Base-by-base conservation (phyloP, 2,888 invertebrate species). In the Pollenia amentaria region DNA sequence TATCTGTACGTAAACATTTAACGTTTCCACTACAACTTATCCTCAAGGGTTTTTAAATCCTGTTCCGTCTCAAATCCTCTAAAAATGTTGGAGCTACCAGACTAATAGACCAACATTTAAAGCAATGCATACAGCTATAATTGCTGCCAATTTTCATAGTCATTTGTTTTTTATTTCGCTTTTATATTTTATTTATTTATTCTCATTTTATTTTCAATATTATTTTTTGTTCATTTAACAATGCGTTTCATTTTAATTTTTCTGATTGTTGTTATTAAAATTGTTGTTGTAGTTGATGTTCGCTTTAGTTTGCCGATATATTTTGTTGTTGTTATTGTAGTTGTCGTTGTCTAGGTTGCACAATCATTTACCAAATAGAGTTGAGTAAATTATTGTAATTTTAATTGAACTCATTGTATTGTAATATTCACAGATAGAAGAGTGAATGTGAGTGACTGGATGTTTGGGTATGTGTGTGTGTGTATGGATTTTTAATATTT, bases 381-480 rank as follows among this genome's bases (percentile, higher is more conserved):
- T 82, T 78, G 77, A 85, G 82, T 78, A 85, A 87, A 88, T 88
- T 88, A 88, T 85, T 84, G 84, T 87, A 83, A 87, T 87, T 85
- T 85, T 79, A 85, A 79, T 85, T 82, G 78, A 85, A 85, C 72
- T 73, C 64, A 85, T 76, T 85, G 76, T 76, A 46, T 75, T 70
- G 64, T 72, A 72, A 55, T 64, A 29, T 48, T 78, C 21, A 8
- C 12, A 40, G 69, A 69, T 78, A 64, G 70, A 53, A 62, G 29
- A 29, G 62, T 83, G 72, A 70, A 77, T 78, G 78, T 42, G 67
- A 72, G 29, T 65, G 80, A 46, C 53, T 55, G 55, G 55, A 10
- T 73, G 21, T 38, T 14, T 1, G 6, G 14, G 1, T 29, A 9
- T 65, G 3, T 18, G 60, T 53, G 46, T 46, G 62, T 82, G 67